Evolutionary conservation across 1,140 invertebrate species (phyloP).

Genomic region (Agraylea sexmaculata): DNA sequence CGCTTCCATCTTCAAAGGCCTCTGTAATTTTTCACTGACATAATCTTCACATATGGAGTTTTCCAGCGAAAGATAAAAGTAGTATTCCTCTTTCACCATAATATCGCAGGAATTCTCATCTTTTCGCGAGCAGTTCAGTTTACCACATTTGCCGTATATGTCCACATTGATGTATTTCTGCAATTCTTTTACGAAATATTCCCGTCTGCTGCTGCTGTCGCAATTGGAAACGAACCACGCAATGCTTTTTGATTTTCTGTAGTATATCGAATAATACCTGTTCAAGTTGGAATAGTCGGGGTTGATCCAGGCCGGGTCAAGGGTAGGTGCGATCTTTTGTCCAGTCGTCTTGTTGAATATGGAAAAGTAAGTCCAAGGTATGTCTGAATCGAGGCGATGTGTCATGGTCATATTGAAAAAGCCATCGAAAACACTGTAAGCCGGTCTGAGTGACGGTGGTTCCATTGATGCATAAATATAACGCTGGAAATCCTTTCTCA

Average conservation of each 20-base stretch:
- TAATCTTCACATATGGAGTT: constrained; percentile 50
- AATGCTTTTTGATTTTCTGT: constrained; percentile 36
- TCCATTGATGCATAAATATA: constrained; percentile 30
- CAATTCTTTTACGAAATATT: constrained; percentile 44
- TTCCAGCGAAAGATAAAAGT: constrained; percentile 60
- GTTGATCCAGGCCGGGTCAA: no score
- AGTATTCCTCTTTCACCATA: constrained; percentile 40
- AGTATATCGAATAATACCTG: no score
- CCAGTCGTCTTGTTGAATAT: no score
- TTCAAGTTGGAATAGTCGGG: no score
- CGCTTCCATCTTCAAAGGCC: constrained; percentile 7
- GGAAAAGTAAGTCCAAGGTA: constrained; percentile 39
- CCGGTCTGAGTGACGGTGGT: constrained; percentile 28
- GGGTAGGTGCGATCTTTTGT: no score
- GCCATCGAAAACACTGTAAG: constrained; percentile 24
- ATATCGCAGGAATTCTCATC: constrained; percentile 29
- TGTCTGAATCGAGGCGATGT: constrained; percentile 50
- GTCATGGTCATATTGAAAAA: constrained; percentile 52
- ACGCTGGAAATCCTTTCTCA: constrained; percentile 24
- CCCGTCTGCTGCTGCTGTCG: constrained; percentile 36
- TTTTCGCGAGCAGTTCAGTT: constrained; percentile 24
- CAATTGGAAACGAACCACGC: constrained; percentile 59
- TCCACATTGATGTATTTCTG: constrained; percentile 40
- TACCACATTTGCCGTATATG: constrained; percentile 53
- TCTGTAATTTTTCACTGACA: constrained; percentile 39